These are phyloP conservation scores for Hestina assimilis DNA, from an alignment of 1,140 invertebrate species.

Conservation along the genomic window DNA sequence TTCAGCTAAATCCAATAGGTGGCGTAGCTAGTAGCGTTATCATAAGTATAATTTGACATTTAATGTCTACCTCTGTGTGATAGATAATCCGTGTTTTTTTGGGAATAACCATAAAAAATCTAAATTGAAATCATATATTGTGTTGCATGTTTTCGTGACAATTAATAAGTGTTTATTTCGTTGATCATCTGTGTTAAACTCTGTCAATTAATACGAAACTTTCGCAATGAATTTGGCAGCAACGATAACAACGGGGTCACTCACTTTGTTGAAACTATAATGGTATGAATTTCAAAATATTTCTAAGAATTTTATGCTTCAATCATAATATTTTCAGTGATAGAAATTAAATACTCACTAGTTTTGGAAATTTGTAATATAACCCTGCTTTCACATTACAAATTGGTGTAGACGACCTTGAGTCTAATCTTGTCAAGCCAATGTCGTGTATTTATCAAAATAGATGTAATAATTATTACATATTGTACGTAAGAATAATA, in stretches of 20 bases:
- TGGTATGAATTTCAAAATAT: slow-evolving; percentile 35
- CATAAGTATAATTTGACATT: slow-evolving; percentile 27
- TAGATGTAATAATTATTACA: slow-evolving; percentile 24
- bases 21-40: neutral
- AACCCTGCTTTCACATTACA: slow-evolving; percentile 67
- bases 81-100: slow-evolving; percentile 44
- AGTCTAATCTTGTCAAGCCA: slow-evolving; percentile 75
- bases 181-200: slow-evolving; percentile 6
- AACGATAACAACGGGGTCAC: slow-evolving; percentile 44
- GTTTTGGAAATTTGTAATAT: slow-evolving; percentile 24
- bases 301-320: neutral
- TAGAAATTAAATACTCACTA: neutral
- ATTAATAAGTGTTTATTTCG: neutral
- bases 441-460: slow-evolving; percentile 68
- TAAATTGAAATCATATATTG: slow-evolving; percentile 3
- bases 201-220: slow-evolving; percentile 21
- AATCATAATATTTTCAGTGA: neutral
- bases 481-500: neutral
- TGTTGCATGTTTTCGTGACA: slow-evolving; percentile 2
- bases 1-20: slow-evolving; percentile 6
- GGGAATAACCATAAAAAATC: slow-evolving; percentile 24
- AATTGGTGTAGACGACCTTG: slow-evolving; percentile 66
- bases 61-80: slow-evolving; percentile 40
- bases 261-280: slow-evolving; percentile 48
- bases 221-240: slow-evolving; percentile 38